Evolutionary conservation across 1,140 invertebrate species (phyloP).

Genomic region (Calephelis virginiensis): DNA sequence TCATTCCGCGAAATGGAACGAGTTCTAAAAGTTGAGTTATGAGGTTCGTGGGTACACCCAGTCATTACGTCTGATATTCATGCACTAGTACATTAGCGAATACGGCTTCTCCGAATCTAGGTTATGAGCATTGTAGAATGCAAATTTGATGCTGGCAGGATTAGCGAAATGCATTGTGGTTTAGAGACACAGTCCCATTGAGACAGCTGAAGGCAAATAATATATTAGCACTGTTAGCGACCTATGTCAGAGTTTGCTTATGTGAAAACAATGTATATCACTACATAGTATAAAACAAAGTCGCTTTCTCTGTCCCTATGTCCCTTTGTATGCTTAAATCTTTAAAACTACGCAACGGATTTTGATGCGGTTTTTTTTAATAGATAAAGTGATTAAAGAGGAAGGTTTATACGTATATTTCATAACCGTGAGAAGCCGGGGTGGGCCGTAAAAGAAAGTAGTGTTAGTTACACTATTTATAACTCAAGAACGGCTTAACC

Average conservation of each 20-base stretch:
- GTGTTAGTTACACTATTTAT: too few species aligned
- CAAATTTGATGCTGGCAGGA: conserved; percentile 9
- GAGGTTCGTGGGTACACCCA: background rate
- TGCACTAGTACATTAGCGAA: conserved; percentile 11
- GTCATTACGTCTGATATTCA: conserved; percentile 9
- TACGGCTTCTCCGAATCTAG: conserved; percentile 17
- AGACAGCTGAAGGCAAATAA: background rate
- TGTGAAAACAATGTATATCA: too few species aligned
- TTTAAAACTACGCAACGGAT: too few species aligned
- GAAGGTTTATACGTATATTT: too few species aligned
- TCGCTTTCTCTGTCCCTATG: too few species aligned
- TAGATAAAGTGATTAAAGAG: too few species aligned
- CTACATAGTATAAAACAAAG: too few species aligned
- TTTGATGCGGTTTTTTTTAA: too few species aligned
- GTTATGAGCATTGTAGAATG: conserved; percentile 16
- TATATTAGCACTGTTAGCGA: background rate
- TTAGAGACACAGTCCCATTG: conserved; percentile 6
- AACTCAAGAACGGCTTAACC: too few species aligned
- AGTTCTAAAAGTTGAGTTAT: background rate
- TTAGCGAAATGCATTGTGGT: conserved; percentile 14
- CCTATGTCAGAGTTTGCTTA: background rate
- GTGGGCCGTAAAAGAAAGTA: too few species aligned
- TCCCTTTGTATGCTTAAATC: too few species aligned
- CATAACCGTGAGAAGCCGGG: too few species aligned
- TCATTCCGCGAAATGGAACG: background rate